Base-by-base conservation (phyloP, 1,140 invertebrate species). In the Triops longicaudatus region DNA sequence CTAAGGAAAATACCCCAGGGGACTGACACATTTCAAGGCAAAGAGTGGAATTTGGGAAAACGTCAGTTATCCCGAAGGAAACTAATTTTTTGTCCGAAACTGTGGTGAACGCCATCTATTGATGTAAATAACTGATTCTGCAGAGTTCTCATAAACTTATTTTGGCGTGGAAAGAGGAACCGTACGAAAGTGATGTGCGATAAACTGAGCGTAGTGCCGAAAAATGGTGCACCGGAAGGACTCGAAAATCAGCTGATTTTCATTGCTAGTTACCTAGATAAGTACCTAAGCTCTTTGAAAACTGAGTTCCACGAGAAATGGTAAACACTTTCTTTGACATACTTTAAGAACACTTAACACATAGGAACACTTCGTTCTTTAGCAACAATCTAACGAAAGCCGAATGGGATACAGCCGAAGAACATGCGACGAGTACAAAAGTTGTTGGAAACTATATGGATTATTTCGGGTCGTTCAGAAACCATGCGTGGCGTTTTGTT, bases 381-480 rank as follows among this genome's bases (percentile, higher is more conserved):
- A 75, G 74, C 31, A 75, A 26, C 26, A 26, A 50, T 43, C 22
- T 75, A n/a, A 50, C 74, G 26, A 75, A 26, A 50, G 74, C 37
- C 26, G 42, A 50, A 28, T 75, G 74, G 74, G 41, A 50, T 63
- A 26, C 22, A 42, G 11, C n/a, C 12, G 41, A 75, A 75, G 43
- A 75, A 22, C 27, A 11, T 26, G 74, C 74, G 17, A 26, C 17
- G 26, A 28, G 43, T 50, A 41, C 43, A 17, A 44, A 75, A 12
- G 63, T 27, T 7, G 41, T 44, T 10, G 74, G 74, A 5, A 63
- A 63, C 22, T 26, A 63, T 27, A 50, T 43, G 74, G 74, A 75
- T 12, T 26, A 17, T 75, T 75, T 42, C 31, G 74, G 74, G 9
- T 26, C 11, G 3, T 27, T 27, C 26, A 75, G 44, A 22, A 75